Evolutionary conservation across 2,113 vertebrate species (phyloP), one percentile per base, ranked within the genome.

Genomic region (Argyrosomus japonicus): DNA sequence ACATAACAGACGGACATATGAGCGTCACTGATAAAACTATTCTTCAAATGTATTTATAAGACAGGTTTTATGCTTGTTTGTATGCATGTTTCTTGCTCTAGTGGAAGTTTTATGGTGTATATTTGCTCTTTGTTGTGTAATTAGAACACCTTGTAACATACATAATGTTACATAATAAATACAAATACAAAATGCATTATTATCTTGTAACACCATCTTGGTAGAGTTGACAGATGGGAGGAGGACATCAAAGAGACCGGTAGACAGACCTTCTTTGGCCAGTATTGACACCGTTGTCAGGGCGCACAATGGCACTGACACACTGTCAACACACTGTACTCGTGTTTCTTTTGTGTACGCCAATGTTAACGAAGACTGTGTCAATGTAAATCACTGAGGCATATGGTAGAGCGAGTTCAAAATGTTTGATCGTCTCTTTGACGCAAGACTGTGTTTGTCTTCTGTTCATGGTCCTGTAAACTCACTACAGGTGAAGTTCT

Each of bases 211-310:
- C 54, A 12, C 3, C 27, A 60, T 65, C 7, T 18, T 72, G 68
- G 65, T 78, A 72, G 62, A 70, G 76, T 70, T 75, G 67, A 79
- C 83, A 87, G 77, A 67, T 60, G 68, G 71, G 71, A 74, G 69
- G 68, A 67, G 50, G 70, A 79, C 68, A 77, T 87, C 83, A 87
- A 89, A 89, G 68, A 64, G 58, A 48, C 76, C 21, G 18, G 64
- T 67, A 69, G 69, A 82, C 72, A 53, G 82, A 74, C 40, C 21
- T 45, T 68, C 79, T 81, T 15, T 76, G 74, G 75, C 86, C 65
- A 69, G 17, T 90, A 74, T 90, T 91, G 93, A 88, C 84, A 65
- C 81, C 63, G 69, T 70, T 69, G 62, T 74, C 86, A 85, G 51
- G 68, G 3, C 19, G 40, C 77, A 89, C 88, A 91, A 86, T 86